These are phyloP conservation scores for Vandiemenella viatica DNA, from an alignment of 2,888 invertebrate species.

Conservation along the genomic window DNA sequence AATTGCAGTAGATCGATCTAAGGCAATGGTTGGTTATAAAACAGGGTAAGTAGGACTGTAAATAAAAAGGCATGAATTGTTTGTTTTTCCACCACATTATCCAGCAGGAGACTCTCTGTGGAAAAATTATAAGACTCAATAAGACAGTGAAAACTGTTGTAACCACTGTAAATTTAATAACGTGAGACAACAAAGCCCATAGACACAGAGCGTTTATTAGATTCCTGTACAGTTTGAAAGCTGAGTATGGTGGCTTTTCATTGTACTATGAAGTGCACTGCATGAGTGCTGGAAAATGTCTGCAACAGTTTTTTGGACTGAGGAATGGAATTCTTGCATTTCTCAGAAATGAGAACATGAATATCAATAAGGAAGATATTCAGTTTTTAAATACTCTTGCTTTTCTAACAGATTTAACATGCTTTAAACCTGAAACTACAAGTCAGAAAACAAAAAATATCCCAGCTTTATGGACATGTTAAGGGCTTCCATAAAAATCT, in stretches of 20 bases:
- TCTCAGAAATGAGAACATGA: too few relatives aligned
- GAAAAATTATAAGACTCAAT: neutral
- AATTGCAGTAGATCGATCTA: neutral
- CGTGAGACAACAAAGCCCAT: neutral
- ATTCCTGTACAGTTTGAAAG: neutral
- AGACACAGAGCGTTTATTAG: too few relatives aligned
- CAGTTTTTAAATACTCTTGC: too few relatives aligned
- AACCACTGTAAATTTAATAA: neutral
- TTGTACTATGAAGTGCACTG: neutral
- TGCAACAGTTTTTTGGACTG: neutral
- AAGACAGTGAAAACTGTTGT: neutral
- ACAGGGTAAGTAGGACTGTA: neutral
- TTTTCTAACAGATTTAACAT: too few relatives aligned
- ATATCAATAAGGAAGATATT: too few relatives aligned
- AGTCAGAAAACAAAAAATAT: too few relatives aligned
- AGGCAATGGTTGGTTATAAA: neutral
- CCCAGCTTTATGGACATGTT: neutral
- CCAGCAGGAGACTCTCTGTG: neutral
- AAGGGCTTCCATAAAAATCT: neutral
- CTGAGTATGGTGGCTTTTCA: neutral
- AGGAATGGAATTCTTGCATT: too few relatives aligned
- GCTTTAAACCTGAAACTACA: too few relatives aligned
- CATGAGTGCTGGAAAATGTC: neutral
- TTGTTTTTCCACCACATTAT: neutral
- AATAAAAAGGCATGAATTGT: neutral